A percentile compares a stretch with the other conserved stretches of the same genome.
Conservation (phyloP, 2,888 invertebrate species). For the Steromphala cineraria region DNA sequence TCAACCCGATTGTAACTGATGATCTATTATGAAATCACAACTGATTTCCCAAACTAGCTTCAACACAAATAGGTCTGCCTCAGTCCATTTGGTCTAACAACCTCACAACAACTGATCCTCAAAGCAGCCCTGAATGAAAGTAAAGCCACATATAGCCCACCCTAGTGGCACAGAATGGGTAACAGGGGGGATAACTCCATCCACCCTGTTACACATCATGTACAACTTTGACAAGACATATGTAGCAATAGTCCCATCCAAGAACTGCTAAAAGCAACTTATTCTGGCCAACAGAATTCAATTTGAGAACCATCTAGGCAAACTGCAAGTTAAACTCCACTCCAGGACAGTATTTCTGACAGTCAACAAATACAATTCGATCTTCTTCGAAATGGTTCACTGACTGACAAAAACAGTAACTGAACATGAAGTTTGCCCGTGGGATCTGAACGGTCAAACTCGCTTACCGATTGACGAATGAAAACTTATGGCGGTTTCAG, state of each 20-base stretch:
- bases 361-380: not conserved
- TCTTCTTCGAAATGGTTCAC: not conserved
- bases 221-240: not conserved
- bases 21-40: too few relatives aligned
- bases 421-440: not conserved
- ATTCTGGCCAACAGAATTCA: slow-evolving; percentile 21
- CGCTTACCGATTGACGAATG: not conserved
- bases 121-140: not conserved
- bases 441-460: not conserved
- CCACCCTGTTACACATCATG: not conserved
- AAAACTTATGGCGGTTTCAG: not conserved
- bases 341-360: not conserved
- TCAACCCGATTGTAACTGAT: too few relatives aligned
- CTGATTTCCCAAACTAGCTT: too few relatives aligned
- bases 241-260: not conserved
- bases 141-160: not conserved
- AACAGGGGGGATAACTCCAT: not conserved
- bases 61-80: too few relatives aligned
- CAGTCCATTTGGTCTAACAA: slow-evolving; percentile 17
- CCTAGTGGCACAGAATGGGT: not conserved
- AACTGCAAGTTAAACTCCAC: slow-evolving; percentile 6
- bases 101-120: not conserved
- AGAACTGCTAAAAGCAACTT: not conserved
- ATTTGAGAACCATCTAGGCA: not conserved
- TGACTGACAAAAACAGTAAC: not conserved